Evolutionary conservation across 2,888 invertebrate genomes (phyloP).

Genomic region (Pterostichus madidus): DNA sequence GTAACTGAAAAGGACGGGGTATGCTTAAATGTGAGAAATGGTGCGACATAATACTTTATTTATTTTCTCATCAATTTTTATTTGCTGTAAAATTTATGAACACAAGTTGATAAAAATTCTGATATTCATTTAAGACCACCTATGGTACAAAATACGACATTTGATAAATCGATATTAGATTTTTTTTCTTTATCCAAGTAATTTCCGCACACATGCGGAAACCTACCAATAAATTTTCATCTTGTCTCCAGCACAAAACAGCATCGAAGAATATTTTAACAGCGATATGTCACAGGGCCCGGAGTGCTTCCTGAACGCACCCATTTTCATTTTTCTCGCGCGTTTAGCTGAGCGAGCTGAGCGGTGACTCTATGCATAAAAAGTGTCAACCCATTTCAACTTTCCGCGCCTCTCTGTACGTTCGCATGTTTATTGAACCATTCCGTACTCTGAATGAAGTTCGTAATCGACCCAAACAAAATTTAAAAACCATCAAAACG

Average conservation of each 20-base stretch:
- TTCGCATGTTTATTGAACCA: constrained; percentile 57
- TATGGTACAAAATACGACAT: background rate
- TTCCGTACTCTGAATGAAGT: constrained; percentile 31
- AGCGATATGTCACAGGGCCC: constrained; percentile 12
- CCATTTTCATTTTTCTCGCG: constrained; percentile 39
- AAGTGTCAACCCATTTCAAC: constrained; percentile 56
- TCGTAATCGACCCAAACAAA: constrained; percentile 63
- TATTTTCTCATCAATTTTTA: constrained; percentile 30
- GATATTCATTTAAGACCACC: constrained; percentile 1
- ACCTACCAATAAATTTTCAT: constrained; percentile 46
- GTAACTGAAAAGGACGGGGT: too few species aligned
- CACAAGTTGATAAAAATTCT: constrained; percentile 16
- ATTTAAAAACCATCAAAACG: constrained; percentile 63
- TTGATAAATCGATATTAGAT: constrained; percentile 40
- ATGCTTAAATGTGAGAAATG: background rate
- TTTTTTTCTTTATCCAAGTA: constrained; percentile 18
- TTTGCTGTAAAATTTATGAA: constrained; percentile 13
- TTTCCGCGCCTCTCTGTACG: background rate
- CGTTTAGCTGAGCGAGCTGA: background rate
- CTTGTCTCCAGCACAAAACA: constrained; percentile 38
- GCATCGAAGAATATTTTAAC: constrained; percentile 37
- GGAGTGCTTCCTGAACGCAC: constrained; percentile 28
- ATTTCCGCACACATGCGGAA: constrained; percentile 24
- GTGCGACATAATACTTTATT: background rate
- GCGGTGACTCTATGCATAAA: constrained; percentile 16